Base-by-base conservation (phyloP, 2,113 vertebrate species). In the Glaucidium brasilianum region DNA sequence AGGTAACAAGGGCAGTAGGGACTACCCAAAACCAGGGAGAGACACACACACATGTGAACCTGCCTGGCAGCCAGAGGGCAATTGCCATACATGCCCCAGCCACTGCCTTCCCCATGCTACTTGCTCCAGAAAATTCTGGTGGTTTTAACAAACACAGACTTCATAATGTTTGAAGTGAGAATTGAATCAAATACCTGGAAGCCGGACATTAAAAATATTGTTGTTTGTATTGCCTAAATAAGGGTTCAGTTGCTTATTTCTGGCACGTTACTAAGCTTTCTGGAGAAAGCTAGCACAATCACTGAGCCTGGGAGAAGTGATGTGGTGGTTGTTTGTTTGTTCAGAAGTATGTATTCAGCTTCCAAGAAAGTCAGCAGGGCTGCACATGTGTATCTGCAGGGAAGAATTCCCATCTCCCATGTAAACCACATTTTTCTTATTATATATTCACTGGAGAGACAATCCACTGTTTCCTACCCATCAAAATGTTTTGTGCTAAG, bases 351-450 rank as follows among this genome's bases (percentile, higher is more conserved):
- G 56, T 55, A 43, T 58, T 56, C 21, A 10, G 59, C 85, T 96
- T 96, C 88, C 88, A 94, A 88, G 79, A 88, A 91, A 94, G 30
- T 43, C 92, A 94, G 64, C 76, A 80, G 85, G 72, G 41, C 66
- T 92, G 59, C 85, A 92, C 56, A 59, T 80, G 72, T 93, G 47
- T 85, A 43, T 92, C 39, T 80, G 60, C 0, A 0, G 76, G 52
- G 85, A 94, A 71, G 85, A 88, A 92, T 92, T 97, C 90, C 82
- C 75, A 86, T 69, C 37, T 84, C 64, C 60, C 4, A 1, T 84
- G 73, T 94, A 58, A 92, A 94, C 78, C 62, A 45, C 53, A 60
- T 69, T 45, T 60, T 92, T 76, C 59, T 86, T 68, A 14, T 60
- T 45, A 39, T 30, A 39, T 29, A 10, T 63, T 74, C 1, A 0